A percentile compares a stretch with the other conserved stretches of the same genome.
phyloP scores from a whole-genome alignment of 2,113 vertebrate species.

The Muntiacus muntjak region DNA sequence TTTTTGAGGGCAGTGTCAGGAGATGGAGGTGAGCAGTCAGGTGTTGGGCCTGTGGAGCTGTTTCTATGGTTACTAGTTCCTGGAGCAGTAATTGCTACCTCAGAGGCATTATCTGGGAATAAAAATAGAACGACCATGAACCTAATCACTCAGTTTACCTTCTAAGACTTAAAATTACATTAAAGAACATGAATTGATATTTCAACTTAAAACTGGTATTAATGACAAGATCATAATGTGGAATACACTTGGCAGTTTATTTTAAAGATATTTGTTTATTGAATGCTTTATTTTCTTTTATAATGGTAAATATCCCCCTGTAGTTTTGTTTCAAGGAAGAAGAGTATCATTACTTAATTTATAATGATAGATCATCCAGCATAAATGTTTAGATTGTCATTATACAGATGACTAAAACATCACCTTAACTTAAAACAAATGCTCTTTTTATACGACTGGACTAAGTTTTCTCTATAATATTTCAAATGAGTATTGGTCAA shows the following conservation, averaged over 20 bases:
- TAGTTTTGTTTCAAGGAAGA: background rate
- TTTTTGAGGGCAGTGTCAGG: conserved; percentile 98
- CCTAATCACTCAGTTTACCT: conserved; percentile 64
- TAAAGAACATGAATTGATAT: conserved; percentile 38
- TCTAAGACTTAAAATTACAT: conserved; percentile 62
- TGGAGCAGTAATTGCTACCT: conserved; percentile 88
- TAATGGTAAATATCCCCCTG: background rate
- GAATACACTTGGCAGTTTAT: background rate
- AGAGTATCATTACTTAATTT: conserved; percentile 13
- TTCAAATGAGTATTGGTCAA: background rate
- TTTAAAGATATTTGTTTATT: conserved; percentile 14
- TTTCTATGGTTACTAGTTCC: conserved; percentile 94
- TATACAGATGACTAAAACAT: background rate
- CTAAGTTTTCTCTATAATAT: background rate
- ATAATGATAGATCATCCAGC: background rate
- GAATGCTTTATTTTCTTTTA: conserved; percentile 21
- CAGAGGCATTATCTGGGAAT: conserved; percentile 90
- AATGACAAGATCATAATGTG: conserved; percentile 17
- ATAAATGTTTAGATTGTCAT: background rate
- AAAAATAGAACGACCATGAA: conserved; percentile 79
- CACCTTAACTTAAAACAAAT: background rate
- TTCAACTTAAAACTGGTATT: conserved; percentile 44
- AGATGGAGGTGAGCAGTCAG: conserved; percentile 97
- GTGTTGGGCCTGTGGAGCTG: conserved; percentile 94
- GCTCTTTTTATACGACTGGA: background rate